These are phyloP conservation scores for Toxotes jaculatrix DNA, from an alignment of 2,113 vertebrate genomes.

Conservation along the genomic window DNA sequence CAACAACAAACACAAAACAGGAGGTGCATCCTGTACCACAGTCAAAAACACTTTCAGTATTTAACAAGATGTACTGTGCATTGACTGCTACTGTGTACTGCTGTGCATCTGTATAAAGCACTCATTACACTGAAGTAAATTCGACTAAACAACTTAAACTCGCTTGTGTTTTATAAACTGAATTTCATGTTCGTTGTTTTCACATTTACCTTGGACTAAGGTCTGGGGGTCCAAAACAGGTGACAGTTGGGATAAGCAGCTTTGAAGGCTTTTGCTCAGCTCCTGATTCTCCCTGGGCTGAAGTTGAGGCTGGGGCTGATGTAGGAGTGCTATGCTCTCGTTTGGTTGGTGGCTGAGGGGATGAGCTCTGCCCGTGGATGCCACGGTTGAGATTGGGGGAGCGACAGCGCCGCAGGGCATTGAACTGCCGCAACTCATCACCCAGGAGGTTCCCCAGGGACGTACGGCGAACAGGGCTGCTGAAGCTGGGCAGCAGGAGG, in stretches of 20 bases:
- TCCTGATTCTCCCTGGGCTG: slow-evolving; percentile 38
- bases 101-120: background rate
- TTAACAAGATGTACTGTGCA: no score
- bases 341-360: slow-evolving; percentile 77
- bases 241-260: slow-evolving; percentile 90
- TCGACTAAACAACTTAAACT: slow-evolving; percentile 17
- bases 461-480: slow-evolving; percentile 85
- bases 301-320: background rate
- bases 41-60: background rate
- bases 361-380: slow-evolving; percentile 77
- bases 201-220: slow-evolving; percentile 91
- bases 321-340: slow-evolving; percentile 59
- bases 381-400: slow-evolving; percentile 85
- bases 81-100: background rate
- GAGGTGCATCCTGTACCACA: no score
- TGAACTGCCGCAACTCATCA: slow-evolving; percentile 90
- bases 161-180: background rate
- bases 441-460: slow-evolving; percentile 92
- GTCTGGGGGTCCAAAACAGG: slow-evolving; percentile 85
- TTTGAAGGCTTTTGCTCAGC: slow-evolving; percentile 84
- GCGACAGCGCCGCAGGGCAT: slow-evolving; percentile 85
- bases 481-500: slow-evolving; percentile 88
- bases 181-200: background rate
- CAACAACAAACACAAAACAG: no score
- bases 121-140: slow-evolving; percentile 13